Base-by-base conservation (phyloP, 2,888 invertebrate species). In the Argyresthia goedartella region DNA sequence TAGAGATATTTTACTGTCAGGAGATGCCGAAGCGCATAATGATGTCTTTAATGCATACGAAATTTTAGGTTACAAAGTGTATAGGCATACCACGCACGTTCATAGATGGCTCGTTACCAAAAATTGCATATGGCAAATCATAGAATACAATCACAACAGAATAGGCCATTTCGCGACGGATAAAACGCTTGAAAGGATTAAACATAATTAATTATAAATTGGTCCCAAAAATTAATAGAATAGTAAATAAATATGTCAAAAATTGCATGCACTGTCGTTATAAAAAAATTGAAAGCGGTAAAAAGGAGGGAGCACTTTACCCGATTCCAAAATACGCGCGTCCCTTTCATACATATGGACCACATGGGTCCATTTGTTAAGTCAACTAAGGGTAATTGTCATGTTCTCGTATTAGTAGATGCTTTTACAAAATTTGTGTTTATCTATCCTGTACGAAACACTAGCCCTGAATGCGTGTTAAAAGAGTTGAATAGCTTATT, bases 21-120 rank as follows among this genome's bases (percentile, higher is more conserved):
- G 53, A 2, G 51, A 55, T 7, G 47, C 53, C 43, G 52, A 55
- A 1, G 1, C n/a, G 4, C 39, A 55, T 36, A 51, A 51, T 34
- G 7, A 52, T 15, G 41, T 52, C 11, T 54, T 54, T 47, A 34
- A 52, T 2, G 14, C 45, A n/a, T n/a, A n/a, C n/a, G n/a, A n/a
- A n/a, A n/a, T n/a, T n/a, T n/a, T n/a, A n/a, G n/a, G n/a, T n/a
- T n/a, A n/a, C n/a, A n/a, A n/a, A n/a, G n/a, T n/a, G n/a, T n/a
- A n/a, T n/a, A n/a, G n/a, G n/a, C n/a, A n/a, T n/a, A n/a, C n/a
- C n/a, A n/a, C n/a, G n/a, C n/a, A n/a, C n/a, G n/a, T n/a, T n/a
- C n/a, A n/a, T n/a, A n/a, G n/a, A n/a, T n/a, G n/a, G n/a, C n/a
- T n/a, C n/a, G n/a, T n/a, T n/a, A n/a, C n/a, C n/a, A 9, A 51